Evolutionary conservation across 2,113 vertebrate genomes (phyloP), one percentile per base, ranked within the genome.

Genomic region (Steatornis caripensis): DNA sequence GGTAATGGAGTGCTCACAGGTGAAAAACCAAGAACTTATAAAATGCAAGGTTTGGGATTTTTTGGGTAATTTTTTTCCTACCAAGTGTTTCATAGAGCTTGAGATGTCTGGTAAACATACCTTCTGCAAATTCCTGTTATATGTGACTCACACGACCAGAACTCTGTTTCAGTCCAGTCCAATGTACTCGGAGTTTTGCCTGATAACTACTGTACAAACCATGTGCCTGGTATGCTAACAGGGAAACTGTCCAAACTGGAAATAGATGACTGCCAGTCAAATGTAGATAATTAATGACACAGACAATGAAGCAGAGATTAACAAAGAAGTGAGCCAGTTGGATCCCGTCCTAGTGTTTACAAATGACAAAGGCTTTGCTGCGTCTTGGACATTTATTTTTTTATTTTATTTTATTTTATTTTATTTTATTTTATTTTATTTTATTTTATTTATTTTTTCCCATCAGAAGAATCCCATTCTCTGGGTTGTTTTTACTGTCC

Each of bases 181-280:
- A 49, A 19, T 1, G 6, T 4, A 71, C 49, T 76, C 8, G 8
- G 16, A 70, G 46, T 60, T 96, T 80, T 93, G 8, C 41, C 74
- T 77, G 57, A 75, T 61, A 79, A 76, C 19, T 87, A 22, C 84
- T 85, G 76, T 77, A 75, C 34, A 82, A 85, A 32, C 29, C 2
- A 1, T 29, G 19, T 69, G 53, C 37, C 45, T 84, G 43, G 22
- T 65, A 57, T 7, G 0, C 32, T 66, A 84, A 64, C 3, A 3
- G 49, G 32, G n/a, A 81, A 95, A 34, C 26, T 46, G 21, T 61
- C 77, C 74, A 83, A 77, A 74, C 29, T 66, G 57, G 49, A 46
- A 89, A 79, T 46, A 92, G 74, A 89, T 66, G 60, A 60, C 46
- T 87, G 60, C 55, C 90, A 89, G 57, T 76, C 90, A 96, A 91